Base-by-base conservation (phyloP, 2,113 vertebrate species). In the Gobius niger region DNA sequence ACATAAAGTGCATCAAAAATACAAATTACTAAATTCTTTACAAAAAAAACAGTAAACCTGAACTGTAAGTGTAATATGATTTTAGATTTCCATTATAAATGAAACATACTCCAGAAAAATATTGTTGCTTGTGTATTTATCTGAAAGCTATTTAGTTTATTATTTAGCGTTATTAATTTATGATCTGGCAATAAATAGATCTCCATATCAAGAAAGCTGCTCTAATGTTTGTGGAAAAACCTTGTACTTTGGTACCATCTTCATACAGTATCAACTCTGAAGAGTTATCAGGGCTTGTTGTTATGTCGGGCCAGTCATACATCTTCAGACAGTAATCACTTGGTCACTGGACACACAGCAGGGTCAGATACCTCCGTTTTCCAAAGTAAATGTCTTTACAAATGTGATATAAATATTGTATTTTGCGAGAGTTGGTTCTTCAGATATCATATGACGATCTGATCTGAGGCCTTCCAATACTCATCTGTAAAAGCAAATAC, bases 381-480 rank as follows among this genome's bases (percentile, higher is more conserved):
- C 47, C 47, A 14, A 11, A 11, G 5, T 13, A 34, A 9, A 49
- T 13, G 11, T 49, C 47, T 49, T 11, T 34, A 34, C 24, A 34
- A 34, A 34, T 34, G 3, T 34, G 24, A 34, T 34, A 34, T 34
- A 34, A 34, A 34, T 34, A 34, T 4, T 4, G 24, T 34, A 49
- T 49, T 15, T 13, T 49, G 47, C 14, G 10, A 49, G 13, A 5
- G 5, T 13, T 13, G 12, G 40, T 41, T 34, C 14, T 60, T 74
- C 47, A 81, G 44, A 7, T 63, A 0, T 73, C 60, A 49, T 7
- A 74, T 49, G 64, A 65, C 24, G 64, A 9, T 15, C 47, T 71
- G 47, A 44, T 64, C 44, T 63, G 65, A 47, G 73, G 70, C 16
- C 57, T 70, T 47, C 46, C 46, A 60, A 74, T 53, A 10, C 10